A percentile compares a stretch with the other conserved stretches of the same genome.
These are phyloP conservation scores for Drosophila rubida DNA, from an alignment of 2,888 invertebrate species.

Conservation along the genomic window DNA sequence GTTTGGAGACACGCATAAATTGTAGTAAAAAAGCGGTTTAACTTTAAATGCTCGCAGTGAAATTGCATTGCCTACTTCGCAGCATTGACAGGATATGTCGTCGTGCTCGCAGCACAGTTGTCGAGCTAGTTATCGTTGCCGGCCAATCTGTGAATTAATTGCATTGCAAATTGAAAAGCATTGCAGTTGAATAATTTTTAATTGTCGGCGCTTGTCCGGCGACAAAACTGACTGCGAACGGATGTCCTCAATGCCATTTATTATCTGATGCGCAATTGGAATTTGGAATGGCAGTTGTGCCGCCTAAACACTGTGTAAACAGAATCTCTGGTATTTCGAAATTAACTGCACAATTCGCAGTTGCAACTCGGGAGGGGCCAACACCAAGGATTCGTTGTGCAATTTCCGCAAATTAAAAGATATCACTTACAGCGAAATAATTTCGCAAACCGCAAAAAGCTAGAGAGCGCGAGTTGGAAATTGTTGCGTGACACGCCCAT, in stretches of 20 bases:
- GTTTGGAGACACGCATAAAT: no score
- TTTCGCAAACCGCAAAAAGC: constrained; percentile 56
- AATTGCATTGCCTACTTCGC: background rate
- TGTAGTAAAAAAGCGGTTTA: no score
- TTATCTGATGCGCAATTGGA: constrained; percentile 39
- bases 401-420: constrained; percentile 72
- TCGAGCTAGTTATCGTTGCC: constrained; percentile 5
- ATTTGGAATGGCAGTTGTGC: constrained; percentile 14
- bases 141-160: constrained; percentile 32
- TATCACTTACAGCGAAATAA: constrained; percentile 72
- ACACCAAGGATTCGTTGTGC: constrained; percentile 39
- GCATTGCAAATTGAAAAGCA: constrained; percentile 7
- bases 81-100: background rate
- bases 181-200: constrained; percentile 17
- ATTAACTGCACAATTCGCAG: constrained; percentile 23
- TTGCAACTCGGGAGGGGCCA: background rate
- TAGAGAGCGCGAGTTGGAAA: constrained; percentile 20
- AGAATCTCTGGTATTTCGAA: constrained; percentile 23
- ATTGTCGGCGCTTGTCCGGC: constrained; percentile 7
- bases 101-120: background rate
- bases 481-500: constrained; percentile 46
- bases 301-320: constrained; percentile 20
- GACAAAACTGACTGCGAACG: constrained; percentile 17
- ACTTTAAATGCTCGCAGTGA: background rate
- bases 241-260: constrained; percentile 33